Percentiles rank a stretch among this genome's conserved stretches.
phyloP scores from a whole-genome alignment of 2,888 invertebrate genomes.

The Ypsolopha scabrella region DNA sequence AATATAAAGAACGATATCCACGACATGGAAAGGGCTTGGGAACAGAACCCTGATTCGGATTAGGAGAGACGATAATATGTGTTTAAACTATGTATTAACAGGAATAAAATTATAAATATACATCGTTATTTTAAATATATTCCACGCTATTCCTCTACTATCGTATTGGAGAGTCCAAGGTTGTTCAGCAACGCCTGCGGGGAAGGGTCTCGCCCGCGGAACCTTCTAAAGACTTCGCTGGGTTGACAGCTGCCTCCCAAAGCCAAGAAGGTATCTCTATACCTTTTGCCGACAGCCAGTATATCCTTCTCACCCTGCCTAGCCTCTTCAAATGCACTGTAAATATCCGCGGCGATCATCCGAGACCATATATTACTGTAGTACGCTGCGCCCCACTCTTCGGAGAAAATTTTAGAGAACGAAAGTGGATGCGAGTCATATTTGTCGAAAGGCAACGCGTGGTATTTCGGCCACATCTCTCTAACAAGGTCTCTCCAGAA shows the following conservation, averaged over 20 bases:
- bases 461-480: conserved; percentile 84
- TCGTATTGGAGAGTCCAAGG: conserved; percentile 62
- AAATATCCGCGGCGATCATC: conserved; percentile 92
- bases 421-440: conserved; percentile 89
- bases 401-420: conserved; percentile 84
- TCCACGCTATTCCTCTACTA: conserved; percentile 33
- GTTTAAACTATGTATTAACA: conserved; percentile 13
- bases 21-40: conserved; percentile 83
- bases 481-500: conserved; percentile 88
- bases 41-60: conserved; percentile 76
- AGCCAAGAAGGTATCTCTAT: conserved; percentile 85
- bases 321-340: conserved; percentile 84
- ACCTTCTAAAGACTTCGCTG: conserved; percentile 88
- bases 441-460: conserved; percentile 80
- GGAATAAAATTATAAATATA: conserved; percentile 21
- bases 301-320: conserved; percentile 61
- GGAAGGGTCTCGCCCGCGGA: conserved; percentile 92
- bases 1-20: conserved; percentile 72
- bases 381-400: conserved; percentile 88
- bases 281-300: conserved; percentile 75
- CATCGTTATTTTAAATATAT: background rate
- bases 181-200: conserved; percentile 82
- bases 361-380: conserved; percentile 88
- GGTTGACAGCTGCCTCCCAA: conserved; percentile 86
- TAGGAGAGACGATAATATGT: conserved; percentile 15